A percentile compares a stretch with the other conserved stretches of the same genome.
Conservation (phyloP, 1,140 invertebrate species). For the Plodia interpunctella region DNA sequence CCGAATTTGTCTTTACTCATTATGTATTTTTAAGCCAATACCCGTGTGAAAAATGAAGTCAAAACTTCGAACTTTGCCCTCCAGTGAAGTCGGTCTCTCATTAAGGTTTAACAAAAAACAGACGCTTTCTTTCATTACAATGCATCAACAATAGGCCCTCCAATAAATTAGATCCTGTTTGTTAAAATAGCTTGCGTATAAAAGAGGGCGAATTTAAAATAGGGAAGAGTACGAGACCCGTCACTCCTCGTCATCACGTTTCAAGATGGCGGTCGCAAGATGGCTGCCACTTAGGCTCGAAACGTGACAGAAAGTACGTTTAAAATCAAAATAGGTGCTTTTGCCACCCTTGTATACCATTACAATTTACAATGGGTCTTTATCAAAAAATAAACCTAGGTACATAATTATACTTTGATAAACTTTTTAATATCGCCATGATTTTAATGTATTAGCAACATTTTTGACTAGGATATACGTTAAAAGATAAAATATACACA, state of each 20-base stretch:
- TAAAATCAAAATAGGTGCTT: constrained; percentile 29
- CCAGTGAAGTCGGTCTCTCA: constrained; percentile 10
- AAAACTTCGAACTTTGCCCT: background rate
- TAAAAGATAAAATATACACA: too few species aligned
- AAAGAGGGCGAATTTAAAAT: constrained; percentile 63
- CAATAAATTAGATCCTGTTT: constrained; percentile 57
- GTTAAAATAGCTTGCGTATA: constrained; percentile 46
- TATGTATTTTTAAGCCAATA: background rate
- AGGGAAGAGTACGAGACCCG: constrained; percentile 49
- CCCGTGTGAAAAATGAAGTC: background rate
- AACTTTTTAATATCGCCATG: too few species aligned
- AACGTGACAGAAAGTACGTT: constrained; percentile 50
- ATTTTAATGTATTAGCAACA: too few species aligned
- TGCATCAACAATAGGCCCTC: constrained; percentile 42
- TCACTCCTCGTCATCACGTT: constrained; percentile 45
- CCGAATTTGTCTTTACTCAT: too few species aligned
- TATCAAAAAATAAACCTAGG: background rate
- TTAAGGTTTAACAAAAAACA: constrained; percentile 20
- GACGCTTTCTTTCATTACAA: constrained; percentile 32
- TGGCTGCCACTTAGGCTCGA: constrained; percentile 49
- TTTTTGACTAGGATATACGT: too few species aligned
- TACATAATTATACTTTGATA: too few species aligned
- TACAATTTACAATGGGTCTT: background rate
- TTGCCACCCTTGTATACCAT: too few species aligned
- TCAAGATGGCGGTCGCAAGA: constrained; percentile 55